These are phyloP conservation scores for Odontothrips loti DNA, from an alignment of 2,888 invertebrate genomes.

Conservation along the genomic window DNA sequence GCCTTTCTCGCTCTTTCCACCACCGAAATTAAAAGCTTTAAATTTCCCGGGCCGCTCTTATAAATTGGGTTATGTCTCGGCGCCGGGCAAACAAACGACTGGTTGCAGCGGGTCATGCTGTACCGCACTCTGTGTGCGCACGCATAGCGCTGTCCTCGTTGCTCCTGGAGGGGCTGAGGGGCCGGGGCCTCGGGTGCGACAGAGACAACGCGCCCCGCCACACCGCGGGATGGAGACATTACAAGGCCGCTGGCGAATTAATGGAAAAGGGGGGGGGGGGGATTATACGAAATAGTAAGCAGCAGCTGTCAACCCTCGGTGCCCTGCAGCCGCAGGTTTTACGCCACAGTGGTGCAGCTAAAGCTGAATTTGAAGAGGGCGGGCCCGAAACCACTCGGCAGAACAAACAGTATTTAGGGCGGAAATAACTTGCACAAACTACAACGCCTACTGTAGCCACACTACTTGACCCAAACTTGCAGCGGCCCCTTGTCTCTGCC, in stretches of 20 bases:
- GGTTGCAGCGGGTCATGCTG: not conserved
- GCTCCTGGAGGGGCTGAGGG: too few species aligned
- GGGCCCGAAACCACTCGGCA: not conserved
- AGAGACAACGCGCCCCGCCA: not conserved
- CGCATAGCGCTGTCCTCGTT: too few species aligned
- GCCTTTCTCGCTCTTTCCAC: not conserved
- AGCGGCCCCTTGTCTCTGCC: too few species aligned
- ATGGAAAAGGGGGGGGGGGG: not conserved
- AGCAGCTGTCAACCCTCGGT: not conserved
- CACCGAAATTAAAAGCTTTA: conserved; percentile 9
- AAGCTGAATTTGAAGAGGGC: not conserved
- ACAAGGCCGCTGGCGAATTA: not conserved
- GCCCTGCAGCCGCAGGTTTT: not conserved
- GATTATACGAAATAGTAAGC: not conserved
- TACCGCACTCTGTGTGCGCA: too few species aligned
- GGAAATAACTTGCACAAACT: conserved; percentile 3
- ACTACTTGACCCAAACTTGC: too few species aligned
- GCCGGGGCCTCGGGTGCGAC: too few species aligned
- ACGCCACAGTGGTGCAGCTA: not conserved
- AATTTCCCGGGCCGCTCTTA: not conserved
- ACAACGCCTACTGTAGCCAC: too few species aligned
- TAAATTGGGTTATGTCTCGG: conserved; percentile 25
- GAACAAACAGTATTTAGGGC: conserved; percentile 25
- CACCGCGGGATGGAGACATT: not conserved
- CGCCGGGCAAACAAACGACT: not conserved